Evolutionary conservation across 2,797 vertebrate species (phyloP).

Genomic region (Alca torda): DNA sequence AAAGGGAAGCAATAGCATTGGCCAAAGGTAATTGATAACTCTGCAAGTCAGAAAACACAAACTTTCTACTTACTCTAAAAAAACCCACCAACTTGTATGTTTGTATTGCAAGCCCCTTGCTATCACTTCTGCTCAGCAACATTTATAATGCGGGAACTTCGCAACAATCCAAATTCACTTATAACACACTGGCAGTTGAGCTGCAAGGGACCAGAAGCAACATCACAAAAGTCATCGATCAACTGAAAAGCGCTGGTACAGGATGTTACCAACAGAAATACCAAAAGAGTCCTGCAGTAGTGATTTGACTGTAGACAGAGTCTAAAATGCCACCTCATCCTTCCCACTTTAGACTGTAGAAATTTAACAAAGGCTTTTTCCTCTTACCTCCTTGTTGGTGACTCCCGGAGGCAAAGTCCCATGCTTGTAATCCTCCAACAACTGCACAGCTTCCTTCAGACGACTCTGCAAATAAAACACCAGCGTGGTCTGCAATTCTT

Average conservation of each 20-base stretch:
- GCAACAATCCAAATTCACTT: background rate
- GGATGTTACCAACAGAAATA: background rate
- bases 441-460: constrained; percentile 85
- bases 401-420: constrained; percentile 82
- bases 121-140: background rate
- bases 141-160: background rate
- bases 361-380: background rate
- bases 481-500: background rate
- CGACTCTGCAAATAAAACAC: constrained; percentile 73
- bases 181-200: rapidly evolving
- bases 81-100: background rate
- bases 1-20: background rate
- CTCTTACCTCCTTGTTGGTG: constrained; percentile 86
- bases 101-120: background rate
- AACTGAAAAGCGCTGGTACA: rapidly evolving
- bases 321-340: background rate
- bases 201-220: background rate
- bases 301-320: background rate
- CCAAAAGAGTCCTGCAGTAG: background rate
- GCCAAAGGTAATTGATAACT: background rate
- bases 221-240: background rate
- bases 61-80: background rate
- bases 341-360: rapidly evolving
- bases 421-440: constrained; percentile 84
- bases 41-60: background rate